Percentiles rank a stretch among this genome's conserved stretches.
Conservation (phyloP, 35 echinoderm and acorn worm species). For the Amphiura filiformis region DNA sequence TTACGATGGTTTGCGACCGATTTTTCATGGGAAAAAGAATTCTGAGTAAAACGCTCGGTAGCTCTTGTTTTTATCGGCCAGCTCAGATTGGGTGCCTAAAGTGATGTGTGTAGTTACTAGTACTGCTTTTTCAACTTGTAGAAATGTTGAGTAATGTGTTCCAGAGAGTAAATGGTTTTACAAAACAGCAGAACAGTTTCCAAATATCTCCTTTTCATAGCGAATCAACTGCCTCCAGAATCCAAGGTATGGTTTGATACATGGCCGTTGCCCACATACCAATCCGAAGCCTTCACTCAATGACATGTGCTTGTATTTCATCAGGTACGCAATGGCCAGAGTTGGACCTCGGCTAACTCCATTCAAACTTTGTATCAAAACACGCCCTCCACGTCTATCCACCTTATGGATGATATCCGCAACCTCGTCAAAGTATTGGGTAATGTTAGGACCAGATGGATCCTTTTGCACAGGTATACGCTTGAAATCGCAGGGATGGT, state of each 20-base stretch:
- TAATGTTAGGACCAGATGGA: not conserved
- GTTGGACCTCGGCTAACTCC: constrained; percentile 81
- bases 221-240: constrained; percentile 94
- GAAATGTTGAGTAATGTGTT: too few species aligned
- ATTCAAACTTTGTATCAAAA: constrained; percentile 73
- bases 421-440: constrained; percentile 74
- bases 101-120: too few species aligned
- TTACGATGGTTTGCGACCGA: too few species aligned
- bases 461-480: not conserved
- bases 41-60: too few species aligned
- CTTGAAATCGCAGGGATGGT: not conserved
- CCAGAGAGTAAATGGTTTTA: too few species aligned
- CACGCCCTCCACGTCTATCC: constrained; percentile 63
- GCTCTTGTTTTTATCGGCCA: too few species aligned
- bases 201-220: constrained; percentile 79
- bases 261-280: constrained; percentile 49
- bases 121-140: too few species aligned
- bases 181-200: constrained; percentile 73
- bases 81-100: too few species aligned
- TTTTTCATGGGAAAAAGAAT: too few species aligned
- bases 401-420: constrained; percentile 82
- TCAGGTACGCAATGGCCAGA: constrained; percentile 81
- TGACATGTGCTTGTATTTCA: constrained; percentile 83
- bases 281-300: constrained; percentile 59
- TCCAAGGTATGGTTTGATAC: constrained; percentile 84